Conservation (phyloP, 2,888 invertebrate genomes). For the Plagodis dolabraria region DNA sequence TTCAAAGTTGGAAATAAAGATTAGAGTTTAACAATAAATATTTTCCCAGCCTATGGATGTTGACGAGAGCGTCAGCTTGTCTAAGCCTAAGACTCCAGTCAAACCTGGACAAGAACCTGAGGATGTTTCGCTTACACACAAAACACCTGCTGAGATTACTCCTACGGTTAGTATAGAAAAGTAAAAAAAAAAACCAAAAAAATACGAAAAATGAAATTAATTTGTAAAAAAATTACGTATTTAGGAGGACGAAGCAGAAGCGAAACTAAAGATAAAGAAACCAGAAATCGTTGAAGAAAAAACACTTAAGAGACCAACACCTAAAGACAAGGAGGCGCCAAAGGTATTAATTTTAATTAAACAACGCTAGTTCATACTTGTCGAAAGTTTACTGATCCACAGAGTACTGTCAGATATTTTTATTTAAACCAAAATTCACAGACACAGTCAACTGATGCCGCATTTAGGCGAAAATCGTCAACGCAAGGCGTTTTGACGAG, state of each 20-base stretch:
- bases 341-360: slow-evolving; percentile 55
- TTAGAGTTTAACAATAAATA: slow-evolving; percentile 13
- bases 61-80: slow-evolving; percentile 75
- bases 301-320: slow-evolving; percentile 72
- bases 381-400: too few relatives aligned
- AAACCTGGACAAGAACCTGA: slow-evolving; percentile 76
- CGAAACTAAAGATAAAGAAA: slow-evolving; percentile 78
- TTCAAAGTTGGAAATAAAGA: background rate
- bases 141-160: slow-evolving; percentile 76
- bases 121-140: slow-evolving; percentile 78
- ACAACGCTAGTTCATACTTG: background rate
- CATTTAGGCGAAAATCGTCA: slow-evolving; percentile 46
- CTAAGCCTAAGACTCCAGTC: slow-evolving; percentile 68
- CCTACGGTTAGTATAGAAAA: slow-evolving; percentile 71
- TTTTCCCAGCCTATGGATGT: slow-evolving; percentile 75
- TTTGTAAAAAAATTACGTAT: slow-evolving; percentile 29
- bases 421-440: slow-evolving; percentile 53
- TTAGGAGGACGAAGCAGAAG: slow-evolving; percentile 76
- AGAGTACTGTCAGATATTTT: background rate
- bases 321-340: slow-evolving; percentile 58
- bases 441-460: slow-evolving; percentile 54
- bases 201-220: slow-evolving; percentile 12
- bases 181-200: background rate
- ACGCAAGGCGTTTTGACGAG: slow-evolving; percentile 56
- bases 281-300: slow-evolving; percentile 77